Percentiles rank a stretch among this genome's conserved stretches.
Conservation (phyloP, 1,140 invertebrate genomes). For the Pseudomyrmex cubaensis region DNA sequence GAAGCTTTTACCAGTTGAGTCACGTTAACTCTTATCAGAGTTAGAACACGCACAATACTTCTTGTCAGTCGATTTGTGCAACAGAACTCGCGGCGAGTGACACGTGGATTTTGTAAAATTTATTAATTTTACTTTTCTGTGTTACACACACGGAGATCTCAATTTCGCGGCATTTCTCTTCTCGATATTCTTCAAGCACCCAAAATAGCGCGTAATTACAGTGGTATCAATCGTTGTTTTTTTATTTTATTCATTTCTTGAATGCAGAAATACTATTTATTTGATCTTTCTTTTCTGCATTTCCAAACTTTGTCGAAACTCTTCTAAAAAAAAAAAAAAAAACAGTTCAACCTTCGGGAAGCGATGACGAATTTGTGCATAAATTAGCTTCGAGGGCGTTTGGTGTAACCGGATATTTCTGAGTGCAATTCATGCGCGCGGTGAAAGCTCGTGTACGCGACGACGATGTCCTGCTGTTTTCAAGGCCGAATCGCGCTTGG, state of each 20-base stretch:
- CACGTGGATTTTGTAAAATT: background rate
- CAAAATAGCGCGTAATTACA: too few relatives aligned
- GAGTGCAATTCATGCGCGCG: conserved; percentile 63
- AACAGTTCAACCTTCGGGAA: background rate
- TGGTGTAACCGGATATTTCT: conserved; percentile 70
- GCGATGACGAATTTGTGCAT: conserved; percentile 1
- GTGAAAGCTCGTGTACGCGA: conserved; percentile 74
- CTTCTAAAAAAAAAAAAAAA: background rate
- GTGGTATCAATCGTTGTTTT: too few relatives aligned
- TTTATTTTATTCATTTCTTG: too few relatives aligned
- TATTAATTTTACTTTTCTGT: background rate
- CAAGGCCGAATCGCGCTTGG: conserved; percentile 71
- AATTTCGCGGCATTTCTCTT: too few relatives aligned
- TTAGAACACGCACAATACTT: conserved; percentile 23
- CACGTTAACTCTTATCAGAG: conserved; percentile 35
- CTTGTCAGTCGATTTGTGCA: conserved; percentile 8
- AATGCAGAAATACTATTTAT: too few relatives aligned
- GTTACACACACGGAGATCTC: too few relatives aligned
- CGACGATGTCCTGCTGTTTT: conserved; percentile 71
- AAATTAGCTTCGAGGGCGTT: conserved; percentile 68
- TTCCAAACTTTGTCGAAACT: background rate
- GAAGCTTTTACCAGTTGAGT: conserved; percentile 28
- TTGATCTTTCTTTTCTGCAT: background rate
- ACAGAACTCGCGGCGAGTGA: conserved; percentile 13
- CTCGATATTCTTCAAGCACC: too few relatives aligned